Evolutionary conservation across 2,113 vertebrate species (phyloP).

Genomic region (Phrynocephalus versicolor): DNA sequence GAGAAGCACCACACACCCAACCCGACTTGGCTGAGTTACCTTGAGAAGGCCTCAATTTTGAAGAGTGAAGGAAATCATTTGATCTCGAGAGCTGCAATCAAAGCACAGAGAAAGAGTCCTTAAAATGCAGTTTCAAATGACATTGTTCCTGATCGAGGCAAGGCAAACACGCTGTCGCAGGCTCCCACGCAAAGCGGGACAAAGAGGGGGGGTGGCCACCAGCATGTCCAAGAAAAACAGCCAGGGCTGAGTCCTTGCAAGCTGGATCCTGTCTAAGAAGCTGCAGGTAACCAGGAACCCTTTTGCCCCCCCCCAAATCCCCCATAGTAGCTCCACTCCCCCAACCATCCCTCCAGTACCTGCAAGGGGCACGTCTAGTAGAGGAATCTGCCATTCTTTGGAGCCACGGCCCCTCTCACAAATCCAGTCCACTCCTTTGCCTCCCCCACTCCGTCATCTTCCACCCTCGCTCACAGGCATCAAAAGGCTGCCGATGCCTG

Average conservation of each 20-base stretch:
- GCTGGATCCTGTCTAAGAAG: no score
- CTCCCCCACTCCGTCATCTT: not conserved
- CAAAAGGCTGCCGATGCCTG: rapidly evolving
- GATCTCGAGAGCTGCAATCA: conserved; percentile 61
- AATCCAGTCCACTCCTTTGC: not conserved
- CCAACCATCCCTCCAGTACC: no score
- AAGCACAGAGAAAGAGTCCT: conserved; percentile 18
- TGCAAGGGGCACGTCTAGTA: no score
- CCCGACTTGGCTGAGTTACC: conserved; percentile 39
- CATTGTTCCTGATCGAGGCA: not conserved
- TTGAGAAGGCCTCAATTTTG: conserved; percentile 56
- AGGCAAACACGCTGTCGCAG: not conserved
- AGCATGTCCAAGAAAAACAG: not conserved
- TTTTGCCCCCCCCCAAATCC: no score
- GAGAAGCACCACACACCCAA: not conserved
- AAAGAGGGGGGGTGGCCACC: no score
- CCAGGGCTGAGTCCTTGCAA: no score
- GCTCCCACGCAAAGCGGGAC: not conserved
- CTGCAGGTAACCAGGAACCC: no score
- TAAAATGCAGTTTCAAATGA: not conserved
- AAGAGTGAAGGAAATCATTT: conserved; percentile 65
- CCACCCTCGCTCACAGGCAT: not conserved
- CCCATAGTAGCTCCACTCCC: no score
- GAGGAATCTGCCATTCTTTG: not conserved
- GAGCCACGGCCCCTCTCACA: not conserved